Evolutionary conservation across 2,797 vertebrate species (phyloP), one percentile per base, ranked within the genome.

Genomic region (Cichlasoma orientale): DNA sequence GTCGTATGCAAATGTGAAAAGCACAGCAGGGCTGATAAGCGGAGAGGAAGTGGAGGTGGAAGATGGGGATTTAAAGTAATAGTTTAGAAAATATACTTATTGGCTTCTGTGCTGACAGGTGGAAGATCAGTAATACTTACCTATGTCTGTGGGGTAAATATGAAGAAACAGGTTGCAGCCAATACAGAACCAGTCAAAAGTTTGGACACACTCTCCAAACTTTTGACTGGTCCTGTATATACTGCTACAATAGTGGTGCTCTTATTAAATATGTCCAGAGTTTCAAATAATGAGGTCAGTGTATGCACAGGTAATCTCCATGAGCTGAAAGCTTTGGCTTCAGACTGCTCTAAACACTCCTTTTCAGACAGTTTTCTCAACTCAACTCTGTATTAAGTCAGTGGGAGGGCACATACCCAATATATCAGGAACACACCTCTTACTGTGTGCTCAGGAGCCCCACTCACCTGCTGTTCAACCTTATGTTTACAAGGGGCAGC

Each of bases 1-100:
- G 3, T 50, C 47, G 21, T 44, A 66, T 75, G 80, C 63, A 72
- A 87, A 88, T 84, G 75, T 74, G 80, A 85, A 75, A 83, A 87
- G 88, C 41, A 44, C 68, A 69, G 74, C 56, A 50, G 76, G 58
- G 74, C 59, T 69, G 79, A 84, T 80, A 56, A 58, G 61, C 31
- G 11, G 47, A 71, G 57, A 75, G 14, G 31, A 56, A 53, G 44
- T 56, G 23, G 27, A 44, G 14, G 71, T 72, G 27, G 41, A 63
- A 38, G 73, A 41, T 14, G 41, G 69, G 31, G 72, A 61, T 77
- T 82, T 72, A 61, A 72, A 74, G 72, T 27, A 76, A 14, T 27
- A 59, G 72, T 82, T 47, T 68, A 10, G 2, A 19, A 38, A 33
- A 36, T 53, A 3, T 9, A 25, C 50, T 10, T 19, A 7, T 29